phyloP scores from a whole-genome alignment of 2,113 vertebrate species.

The Globicephala melas region DNA sequence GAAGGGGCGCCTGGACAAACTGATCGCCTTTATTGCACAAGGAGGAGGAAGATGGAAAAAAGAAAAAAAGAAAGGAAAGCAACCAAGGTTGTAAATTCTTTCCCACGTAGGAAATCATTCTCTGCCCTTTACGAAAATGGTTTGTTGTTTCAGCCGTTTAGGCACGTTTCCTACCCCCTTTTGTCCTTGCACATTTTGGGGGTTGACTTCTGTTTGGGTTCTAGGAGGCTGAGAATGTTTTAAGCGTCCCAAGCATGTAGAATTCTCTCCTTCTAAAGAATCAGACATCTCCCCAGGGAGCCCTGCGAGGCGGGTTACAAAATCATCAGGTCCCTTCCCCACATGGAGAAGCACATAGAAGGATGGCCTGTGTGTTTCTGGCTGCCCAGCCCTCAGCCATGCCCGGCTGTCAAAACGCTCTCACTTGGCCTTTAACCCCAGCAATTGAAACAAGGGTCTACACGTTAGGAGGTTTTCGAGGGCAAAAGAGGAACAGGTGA shows the following conservation, averaged over 20 bases:
- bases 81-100: slow-evolving; percentile 63
- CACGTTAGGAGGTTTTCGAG: background rate
- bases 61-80: slow-evolving; percentile 56
- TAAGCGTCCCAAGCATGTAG: background rate
- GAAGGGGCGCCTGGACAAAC: background rate
- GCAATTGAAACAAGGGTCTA: background rate
- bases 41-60: slow-evolving; percentile 43
- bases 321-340: background rate
- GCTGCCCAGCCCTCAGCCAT: background rate
- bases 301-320: background rate
- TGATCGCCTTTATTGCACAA: slow-evolving; percentile 40
- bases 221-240: background rate
- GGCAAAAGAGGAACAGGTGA: background rate
- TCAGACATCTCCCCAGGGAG: background rate
- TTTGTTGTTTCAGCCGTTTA: slow-evolving; percentile 65
- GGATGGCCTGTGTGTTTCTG: background rate
- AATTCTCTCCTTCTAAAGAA: slow-evolving; percentile 8
- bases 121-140: slow-evolving; percentile 67
- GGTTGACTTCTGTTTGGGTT: background rate
- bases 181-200: background rate
- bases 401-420: background rate
- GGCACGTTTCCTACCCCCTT: slow-evolving; percentile 42
- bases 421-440: background rate
- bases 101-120: slow-evolving; percentile 57
- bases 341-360: rapidly evolving